Percentiles rank a stretch among this genome's conserved stretches.
Conservation (phyloP, 2,113 vertebrate genomes). For the Scortum barcoo region DNA sequence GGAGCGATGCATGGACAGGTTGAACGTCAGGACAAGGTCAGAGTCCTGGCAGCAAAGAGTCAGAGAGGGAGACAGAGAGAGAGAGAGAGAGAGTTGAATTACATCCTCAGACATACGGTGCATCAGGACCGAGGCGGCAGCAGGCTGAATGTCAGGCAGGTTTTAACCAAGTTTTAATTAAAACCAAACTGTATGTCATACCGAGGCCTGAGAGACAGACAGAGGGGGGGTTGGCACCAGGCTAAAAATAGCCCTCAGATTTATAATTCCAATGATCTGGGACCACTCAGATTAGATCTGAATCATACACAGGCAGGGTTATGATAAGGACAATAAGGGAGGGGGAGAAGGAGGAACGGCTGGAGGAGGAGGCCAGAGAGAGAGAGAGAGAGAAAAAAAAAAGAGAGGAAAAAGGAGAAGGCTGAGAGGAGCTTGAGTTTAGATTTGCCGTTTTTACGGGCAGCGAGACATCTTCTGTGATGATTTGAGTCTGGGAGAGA, state of each 20-base stretch:
- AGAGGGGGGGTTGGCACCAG: background rate
- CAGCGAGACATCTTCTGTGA: background rate
- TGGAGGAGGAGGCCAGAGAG: background rate
- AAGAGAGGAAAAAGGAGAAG: background rate
- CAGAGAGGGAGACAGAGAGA: conserved; percentile 26
- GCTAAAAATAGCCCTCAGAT: conserved; percentile 58
- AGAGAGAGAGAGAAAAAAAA: background rate
- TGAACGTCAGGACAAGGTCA: conserved; percentile 98
- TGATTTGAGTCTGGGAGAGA: background rate
- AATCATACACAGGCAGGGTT: conserved; percentile 37
- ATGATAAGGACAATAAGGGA: background rate
- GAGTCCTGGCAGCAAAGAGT: conserved; percentile 87
- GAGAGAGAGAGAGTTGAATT: conserved; percentile 47
- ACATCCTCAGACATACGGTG: conserved; percentile 29
- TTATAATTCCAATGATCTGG: conserved; percentile 39
- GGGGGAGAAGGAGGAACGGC: background rate
- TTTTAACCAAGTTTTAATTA: conserved; percentile 49
- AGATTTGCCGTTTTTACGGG: background rate
- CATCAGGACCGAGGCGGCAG: conserved; percentile 12
- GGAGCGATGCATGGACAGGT: conserved; percentile 99
- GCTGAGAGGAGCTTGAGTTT: background rate
- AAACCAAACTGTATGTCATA: conserved; percentile 49
- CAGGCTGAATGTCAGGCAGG: conserved; percentile 28
- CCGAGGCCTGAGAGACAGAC: background rate
- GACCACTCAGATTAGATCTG: conserved; percentile 58